phyloP scores from a whole-genome alignment of 1,140 invertebrate species.

The Ditylenchus dipsaci region DNA sequence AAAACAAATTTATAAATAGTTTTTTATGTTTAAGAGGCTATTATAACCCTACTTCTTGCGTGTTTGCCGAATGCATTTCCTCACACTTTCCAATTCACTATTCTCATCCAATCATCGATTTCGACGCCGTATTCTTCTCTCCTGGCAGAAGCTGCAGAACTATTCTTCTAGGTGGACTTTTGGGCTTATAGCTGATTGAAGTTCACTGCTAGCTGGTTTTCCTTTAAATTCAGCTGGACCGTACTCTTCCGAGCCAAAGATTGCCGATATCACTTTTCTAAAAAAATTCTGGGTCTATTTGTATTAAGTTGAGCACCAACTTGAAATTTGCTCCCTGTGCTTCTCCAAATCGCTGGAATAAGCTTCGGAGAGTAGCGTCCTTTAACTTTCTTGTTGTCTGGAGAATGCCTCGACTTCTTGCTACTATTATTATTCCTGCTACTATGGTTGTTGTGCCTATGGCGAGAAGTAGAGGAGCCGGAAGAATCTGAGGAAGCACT shows the following conservation, averaged over 20 bases:
- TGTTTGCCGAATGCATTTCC: neutral
- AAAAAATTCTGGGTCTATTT: neutral
- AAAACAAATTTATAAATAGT: neutral
- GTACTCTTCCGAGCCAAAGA: conserved; percentile 2
- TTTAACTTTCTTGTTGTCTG: too few species aligned
- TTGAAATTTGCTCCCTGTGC: too few species aligned
- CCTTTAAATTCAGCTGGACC: conserved; percentile 1
- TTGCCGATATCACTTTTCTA: neutral
- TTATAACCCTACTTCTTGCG: neutral
- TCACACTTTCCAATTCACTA: neutral
- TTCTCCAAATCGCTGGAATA: too few species aligned
- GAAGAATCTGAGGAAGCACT: too few species aligned
- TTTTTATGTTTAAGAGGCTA: neutral
- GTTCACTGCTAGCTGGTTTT: neutral
- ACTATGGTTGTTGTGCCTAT: too few species aligned
- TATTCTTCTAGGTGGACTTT: neutral
- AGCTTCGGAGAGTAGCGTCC: too few species aligned
- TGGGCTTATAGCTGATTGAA: neutral
- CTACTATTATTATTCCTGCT: too few species aligned
- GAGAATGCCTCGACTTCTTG: too few species aligned
- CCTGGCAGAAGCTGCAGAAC: neutral
- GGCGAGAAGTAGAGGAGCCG: too few species aligned
- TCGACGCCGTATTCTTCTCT: neutral
- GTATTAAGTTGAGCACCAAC: too few species aligned
- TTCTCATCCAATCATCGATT: neutral